These are phyloP conservation scores for Indicator indicator DNA, from an alignment of 2,113 vertebrate species.

Conservation along the genomic window DNA sequence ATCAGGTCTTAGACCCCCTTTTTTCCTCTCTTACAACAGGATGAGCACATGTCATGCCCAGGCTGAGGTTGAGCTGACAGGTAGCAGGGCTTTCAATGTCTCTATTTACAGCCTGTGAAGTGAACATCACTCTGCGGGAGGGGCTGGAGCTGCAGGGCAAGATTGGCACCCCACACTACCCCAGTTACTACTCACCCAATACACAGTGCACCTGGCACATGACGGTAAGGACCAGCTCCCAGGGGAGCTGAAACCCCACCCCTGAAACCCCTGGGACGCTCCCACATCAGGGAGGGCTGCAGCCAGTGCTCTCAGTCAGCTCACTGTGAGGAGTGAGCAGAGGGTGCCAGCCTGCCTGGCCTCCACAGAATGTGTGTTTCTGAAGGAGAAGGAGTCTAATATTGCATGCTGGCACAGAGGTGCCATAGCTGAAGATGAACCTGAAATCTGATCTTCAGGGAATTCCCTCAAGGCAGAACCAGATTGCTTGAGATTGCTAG, in stretches of 20 bases:
- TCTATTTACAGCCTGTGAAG: slow-evolving; percentile 79
- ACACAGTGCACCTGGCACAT: slow-evolving; percentile 92
- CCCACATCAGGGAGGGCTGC: accelerated
- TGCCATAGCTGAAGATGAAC: neutral
- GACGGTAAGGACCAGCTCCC: slow-evolving; percentile 77
- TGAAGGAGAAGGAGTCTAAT: neutral
- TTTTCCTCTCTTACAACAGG: neutral
- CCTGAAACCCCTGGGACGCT: neutral
- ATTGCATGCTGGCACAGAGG: neutral
- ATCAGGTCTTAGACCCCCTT: neutral
- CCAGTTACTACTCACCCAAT: slow-evolving; percentile 91
- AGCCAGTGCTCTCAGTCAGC: neutral
- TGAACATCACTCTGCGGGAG: slow-evolving; percentile 76
- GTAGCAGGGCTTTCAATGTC: neutral
- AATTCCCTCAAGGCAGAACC: neutral
- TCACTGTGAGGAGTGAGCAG: neutral
- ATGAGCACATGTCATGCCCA: neutral
- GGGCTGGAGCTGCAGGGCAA: slow-evolving; percentile 80
- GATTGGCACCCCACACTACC: slow-evolving; percentile 88
- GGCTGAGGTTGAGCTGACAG: neutral
- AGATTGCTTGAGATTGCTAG: neutral
- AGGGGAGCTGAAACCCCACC: neutral
- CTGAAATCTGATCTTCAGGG: neutral
- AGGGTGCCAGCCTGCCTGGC: neutral
- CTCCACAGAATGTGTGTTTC: neutral